phyloP scores from a whole-genome alignment of 2,797 vertebrate genomes.

The Pipistrellus pygmaeus region DNA sequence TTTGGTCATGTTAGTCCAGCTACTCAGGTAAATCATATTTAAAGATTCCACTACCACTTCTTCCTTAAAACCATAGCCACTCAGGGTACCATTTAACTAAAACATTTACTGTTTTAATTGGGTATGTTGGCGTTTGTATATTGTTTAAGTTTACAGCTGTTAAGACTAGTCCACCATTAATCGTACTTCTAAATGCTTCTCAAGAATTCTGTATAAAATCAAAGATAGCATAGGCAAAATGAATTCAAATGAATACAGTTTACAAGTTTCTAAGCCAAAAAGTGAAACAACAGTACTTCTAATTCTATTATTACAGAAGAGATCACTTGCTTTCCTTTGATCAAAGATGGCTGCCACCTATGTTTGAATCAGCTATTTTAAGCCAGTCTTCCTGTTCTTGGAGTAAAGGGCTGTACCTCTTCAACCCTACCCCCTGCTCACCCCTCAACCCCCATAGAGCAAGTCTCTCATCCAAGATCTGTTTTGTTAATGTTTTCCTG shows the following conservation, averaged over 20 bases:
- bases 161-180: background rate
- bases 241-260: slow-evolving; percentile 24
- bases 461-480: slow-evolving; percentile 74
- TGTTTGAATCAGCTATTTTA: background rate
- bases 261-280: background rate
- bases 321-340: background rate
- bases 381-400: background rate
- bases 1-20: background rate
- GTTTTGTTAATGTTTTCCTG: slow-evolving; percentile 84
- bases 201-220: slow-evolving; percentile 28
- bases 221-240: slow-evolving; percentile 14
- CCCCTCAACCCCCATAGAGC: background rate
- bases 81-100: background rate
- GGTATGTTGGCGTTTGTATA: background rate
- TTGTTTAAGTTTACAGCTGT: background rate
- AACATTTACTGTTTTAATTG: background rate
- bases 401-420: background rate
- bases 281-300: background rate
- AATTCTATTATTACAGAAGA: background rate
- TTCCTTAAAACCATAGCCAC: background rate
- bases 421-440: background rate
- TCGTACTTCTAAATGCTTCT: background rate
- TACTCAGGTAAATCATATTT: background rate
- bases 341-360: background rate
- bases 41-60: background rate